Percentiles rank a stretch among this genome's conserved stretches.
Conservation (phyloP, 2,888 invertebrate genomes). For the Synanthedon myopaeformis region DNA sequence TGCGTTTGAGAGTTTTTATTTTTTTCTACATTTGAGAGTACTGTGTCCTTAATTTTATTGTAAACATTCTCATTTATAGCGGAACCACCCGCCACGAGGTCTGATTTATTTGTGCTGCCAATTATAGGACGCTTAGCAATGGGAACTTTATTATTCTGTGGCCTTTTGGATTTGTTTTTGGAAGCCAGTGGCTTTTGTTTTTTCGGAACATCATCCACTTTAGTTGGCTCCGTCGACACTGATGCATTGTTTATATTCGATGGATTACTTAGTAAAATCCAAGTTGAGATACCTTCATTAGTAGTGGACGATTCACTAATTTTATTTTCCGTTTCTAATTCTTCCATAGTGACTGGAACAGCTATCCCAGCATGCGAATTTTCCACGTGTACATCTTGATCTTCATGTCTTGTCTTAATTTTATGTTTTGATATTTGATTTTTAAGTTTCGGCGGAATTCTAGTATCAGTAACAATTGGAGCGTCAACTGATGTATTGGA, state of each 20-base stretch:
- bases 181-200: conserved; percentile 36
- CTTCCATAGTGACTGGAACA: conserved; percentile 74
- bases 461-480: conserved; percentile 66
- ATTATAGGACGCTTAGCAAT: conserved; percentile 47
- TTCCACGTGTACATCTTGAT: conserved; percentile 44
- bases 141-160: conserved; percentile 35
- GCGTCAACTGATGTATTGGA: conserved; percentile 34
- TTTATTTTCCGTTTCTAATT: conserved; percentile 69
- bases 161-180: conserved; percentile 49
- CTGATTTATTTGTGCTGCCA: conserved; percentile 58
- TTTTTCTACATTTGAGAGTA: conserved; percentile 65
- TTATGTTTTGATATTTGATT: conserved; percentile 57
- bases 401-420: conserved; percentile 49
- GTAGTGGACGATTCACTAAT: conserved; percentile 65
- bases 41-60: conserved; percentile 74
- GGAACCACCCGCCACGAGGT: conserved; percentile 56
- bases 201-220: conserved; percentile 38
- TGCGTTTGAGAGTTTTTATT: conserved; percentile 45
- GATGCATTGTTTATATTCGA: conserved; percentile 32
- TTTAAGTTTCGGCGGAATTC: conserved; percentile 74
- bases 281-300: conserved; percentile 79
- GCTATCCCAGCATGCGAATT: conserved; percentile 75
- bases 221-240: conserved; percentile 48
- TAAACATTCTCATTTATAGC: conserved; percentile 63
- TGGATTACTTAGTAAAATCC: conserved; percentile 76